Conservation (phyloP, 1,140 invertebrate genomes). For the Hyphantria cunea region DNA sequence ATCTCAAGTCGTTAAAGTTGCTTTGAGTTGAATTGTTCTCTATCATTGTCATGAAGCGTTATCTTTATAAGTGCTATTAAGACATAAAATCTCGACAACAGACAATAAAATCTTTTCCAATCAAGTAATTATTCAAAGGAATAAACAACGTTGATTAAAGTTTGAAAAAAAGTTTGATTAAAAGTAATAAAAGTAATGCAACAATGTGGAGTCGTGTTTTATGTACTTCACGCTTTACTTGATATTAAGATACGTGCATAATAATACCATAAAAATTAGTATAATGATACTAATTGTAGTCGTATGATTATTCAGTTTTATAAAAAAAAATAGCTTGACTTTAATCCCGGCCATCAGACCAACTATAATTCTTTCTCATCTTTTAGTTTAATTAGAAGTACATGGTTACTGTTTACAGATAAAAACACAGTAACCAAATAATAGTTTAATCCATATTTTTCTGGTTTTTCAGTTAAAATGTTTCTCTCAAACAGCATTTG, state of each 20-base stretch:
- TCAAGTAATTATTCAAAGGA: conserved; percentile 15
- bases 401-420: neutral
- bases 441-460: too few relatives aligned
- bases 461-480: too few relatives aligned
- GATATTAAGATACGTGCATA: conserved; percentile 6
- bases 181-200: conserved; percentile 25
- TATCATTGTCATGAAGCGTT: neutral
- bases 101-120: conserved; percentile 10
- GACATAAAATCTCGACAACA: conserved; percentile 7
- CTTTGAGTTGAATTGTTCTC: conserved; percentile 3
- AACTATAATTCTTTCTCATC: too few relatives aligned
- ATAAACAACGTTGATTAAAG: conserved; percentile 15
- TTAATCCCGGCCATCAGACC: too few relatives aligned
- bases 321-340: too few relatives aligned
- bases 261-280: too few relatives aligned
- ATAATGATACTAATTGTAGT: too few relatives aligned
- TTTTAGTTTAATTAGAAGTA: too few relatives aligned
- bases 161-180: conserved; percentile 16
- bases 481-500: too few relatives aligned
- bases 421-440: too few relatives aligned
- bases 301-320: too few relatives aligned
- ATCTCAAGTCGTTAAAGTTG: conserved; percentile 18
- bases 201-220: conserved; percentile 12
- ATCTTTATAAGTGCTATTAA: conserved; percentile 15
- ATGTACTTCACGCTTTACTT: conserved; percentile 11